Evolutionary conservation across 2,113 vertebrate species (phyloP), one percentile per base, ranked within the genome.

Genomic region (Podarcis cretensis): DNA sequence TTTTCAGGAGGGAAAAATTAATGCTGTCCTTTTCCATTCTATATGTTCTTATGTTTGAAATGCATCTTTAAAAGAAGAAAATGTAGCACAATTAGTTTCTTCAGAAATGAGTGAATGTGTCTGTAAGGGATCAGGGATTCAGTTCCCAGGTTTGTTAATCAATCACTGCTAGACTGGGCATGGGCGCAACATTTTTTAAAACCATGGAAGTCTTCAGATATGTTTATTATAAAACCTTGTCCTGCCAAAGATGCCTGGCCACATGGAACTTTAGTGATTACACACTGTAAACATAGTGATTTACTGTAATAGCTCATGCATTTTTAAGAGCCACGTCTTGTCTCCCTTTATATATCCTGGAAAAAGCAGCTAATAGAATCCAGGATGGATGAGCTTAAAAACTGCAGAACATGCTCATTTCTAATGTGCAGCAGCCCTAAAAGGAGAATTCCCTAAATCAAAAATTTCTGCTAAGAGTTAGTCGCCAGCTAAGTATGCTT

Each of bases 241-340:
- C 89, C 93, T 95, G 92, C 89, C 92, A 95, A 88, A 90, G 92
- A 90, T 14, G 81, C 40, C 69, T 0, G 91, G 81, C 63, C 93
- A 92, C 90, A 84, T 81, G 91, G 75, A 95, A 91, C 91, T 92
- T 95, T 87, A 88, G 63, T 94, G 93, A 94, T 83, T 85, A 81
- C 83, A 89, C 92, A 94, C 89, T 81, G 85, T 86, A 92, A 94
- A 94, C 89, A 93, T 92, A 91, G 92, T 94, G 94, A 95, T 95
- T 95, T 95, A 94, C 93, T 87, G 91, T 83, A 94, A 91, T 91
- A 88, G 91, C 78, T 94, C 89, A 89, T 93, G 90, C 93, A 95
- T 95, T 95, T 96, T 94, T 95, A 95, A 95, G 92, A 92, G 90
- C n/a, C 86, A 83, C 92, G 82, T 85, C 94, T 83, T 65, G 82